Percentiles rank a stretch among this genome's conserved stretches.
Conservation (phyloP, 2,888 invertebrate genomes). For the Entomobrya multifasciata region DNA sequence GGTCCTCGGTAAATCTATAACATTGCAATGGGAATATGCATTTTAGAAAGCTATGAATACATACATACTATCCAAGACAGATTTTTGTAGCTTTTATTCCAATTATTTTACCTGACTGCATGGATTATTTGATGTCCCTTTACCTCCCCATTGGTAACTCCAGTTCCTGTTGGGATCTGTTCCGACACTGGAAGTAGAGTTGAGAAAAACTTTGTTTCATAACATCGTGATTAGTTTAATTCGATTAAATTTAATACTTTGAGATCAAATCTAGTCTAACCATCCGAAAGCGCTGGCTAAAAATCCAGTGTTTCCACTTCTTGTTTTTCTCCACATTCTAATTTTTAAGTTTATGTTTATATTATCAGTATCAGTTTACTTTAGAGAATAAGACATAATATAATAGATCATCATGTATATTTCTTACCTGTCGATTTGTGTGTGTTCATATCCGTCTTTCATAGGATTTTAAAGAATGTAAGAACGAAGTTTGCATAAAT, state of each 20-base stretch:
- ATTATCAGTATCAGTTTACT: too few relatives aligned
- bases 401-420: neutral
- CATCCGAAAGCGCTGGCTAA: constrained; percentile 77
- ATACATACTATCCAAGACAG: too few relatives aligned
- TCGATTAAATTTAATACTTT: too few relatives aligned
- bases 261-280: too few relatives aligned
- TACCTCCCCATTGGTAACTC: constrained; percentile 88
- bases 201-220: neutral
- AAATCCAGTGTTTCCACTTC: constrained; percentile 81
- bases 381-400: neutral
- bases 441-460: constrained; percentile 69
- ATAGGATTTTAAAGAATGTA: constrained; percentile 10
- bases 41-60: too few relatives aligned
- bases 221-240: neutral
- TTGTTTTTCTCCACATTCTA: constrained; percentile 90
- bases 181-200: constrained; percentile 84
- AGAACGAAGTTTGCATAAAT: neutral
- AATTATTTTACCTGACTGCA: too few relatives aligned
- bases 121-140: constrained; percentile 76
- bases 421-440: constrained; percentile 63
- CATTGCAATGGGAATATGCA: too few relatives aligned
- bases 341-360: constrained; percentile 17
- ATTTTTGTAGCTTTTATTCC: too few relatives aligned
- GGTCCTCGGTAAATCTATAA: constrained; percentile 79
- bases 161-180: constrained; percentile 87